Conservation (phyloP, 2,113 vertebrate species). For the Ochotona curzoniae region DNA sequence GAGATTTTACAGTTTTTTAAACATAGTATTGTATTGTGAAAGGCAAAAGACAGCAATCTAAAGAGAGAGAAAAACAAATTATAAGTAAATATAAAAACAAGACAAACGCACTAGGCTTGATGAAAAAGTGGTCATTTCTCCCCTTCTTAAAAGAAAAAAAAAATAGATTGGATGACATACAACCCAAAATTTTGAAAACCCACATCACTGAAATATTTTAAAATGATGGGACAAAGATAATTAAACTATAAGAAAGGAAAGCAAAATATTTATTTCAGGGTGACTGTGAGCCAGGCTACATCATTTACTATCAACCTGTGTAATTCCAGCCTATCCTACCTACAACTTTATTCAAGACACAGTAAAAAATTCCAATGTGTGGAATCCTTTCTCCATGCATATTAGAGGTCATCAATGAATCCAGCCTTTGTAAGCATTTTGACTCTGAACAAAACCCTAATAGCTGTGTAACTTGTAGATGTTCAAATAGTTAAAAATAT, state of each 20-base stretch:
- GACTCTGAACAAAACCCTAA: background rate
- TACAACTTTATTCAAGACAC: background rate
- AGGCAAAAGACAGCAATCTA: background rate
- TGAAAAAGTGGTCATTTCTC: background rate
- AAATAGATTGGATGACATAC: background rate
- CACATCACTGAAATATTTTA: background rate
- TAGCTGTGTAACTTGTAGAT: conserved; percentile 33
- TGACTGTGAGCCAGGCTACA: background rate
- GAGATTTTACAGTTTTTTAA: conserved; percentile 28
- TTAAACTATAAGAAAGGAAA: conserved; percentile 29
- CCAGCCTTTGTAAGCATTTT: conserved; percentile 37
- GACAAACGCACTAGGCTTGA: background rate
- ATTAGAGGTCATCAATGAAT: background rate
- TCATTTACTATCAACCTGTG: conserved; percentile 4
- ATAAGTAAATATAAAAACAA: conserved; percentile 45
- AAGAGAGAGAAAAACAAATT: conserved; percentile 34
- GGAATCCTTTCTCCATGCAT: background rate
- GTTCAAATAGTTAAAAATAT: conserved; percentile 29
- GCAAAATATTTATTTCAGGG: background rate
- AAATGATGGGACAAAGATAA: conserved; percentile 5
- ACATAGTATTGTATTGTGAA: background rate
- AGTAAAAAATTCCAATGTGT: conserved; percentile 5
- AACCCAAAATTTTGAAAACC: conserved; percentile 8
- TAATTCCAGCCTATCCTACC: background rate
- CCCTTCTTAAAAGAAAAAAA: background rate